Evolutionary conservation across 2,888 invertebrate species (phyloP), one percentile per base, ranked within the genome.

Genomic region (Nemurella pictetii): DNA sequence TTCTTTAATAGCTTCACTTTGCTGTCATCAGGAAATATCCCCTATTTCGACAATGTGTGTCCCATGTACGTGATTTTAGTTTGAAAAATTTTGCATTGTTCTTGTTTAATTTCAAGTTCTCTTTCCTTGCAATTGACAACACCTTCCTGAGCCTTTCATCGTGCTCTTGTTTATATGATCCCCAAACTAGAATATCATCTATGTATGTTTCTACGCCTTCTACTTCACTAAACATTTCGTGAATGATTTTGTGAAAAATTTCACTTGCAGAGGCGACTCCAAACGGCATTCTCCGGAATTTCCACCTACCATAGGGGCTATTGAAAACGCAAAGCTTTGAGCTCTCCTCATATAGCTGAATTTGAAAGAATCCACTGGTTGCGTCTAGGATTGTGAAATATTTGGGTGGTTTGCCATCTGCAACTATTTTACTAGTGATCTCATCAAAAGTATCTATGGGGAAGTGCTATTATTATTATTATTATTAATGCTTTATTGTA

Each of bases 241-340:
- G 15, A 2, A 77, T 77, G 2, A 5, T 5, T 15, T 26, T 9
- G 26, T 77, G 84, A 36, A 87, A 87, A 0, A 86, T 83, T 85
- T 87, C 87, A 1, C 87, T 85, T 0, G 87, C 86, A 28, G 84
- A 85, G 0, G 26, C 84, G 0, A 88, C 29, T 0, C 88, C 87
- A 86, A 86, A 88, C 0, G 87, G 86, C 25, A 87, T 29, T 27
- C 87, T 82, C 12, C n/a, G 28, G 78, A 86, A 88, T 30, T 85
- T 30, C 35, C 85, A 88, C 15, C 84, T 80, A 3, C 88, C 88
- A 86, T 85, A 87, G 26, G 87, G 88, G 0, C 87, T 88, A 28
- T 85, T 86, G 80, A 88, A 88, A 9, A 86, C 86, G n/a, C 87
- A 87, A 2, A 86, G 32, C 2, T 84, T 20, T 25, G 85, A 84